phyloP scores from a whole-genome alignment of 2,113 vertebrate genomes.

The Spea bombifrons region DNA sequence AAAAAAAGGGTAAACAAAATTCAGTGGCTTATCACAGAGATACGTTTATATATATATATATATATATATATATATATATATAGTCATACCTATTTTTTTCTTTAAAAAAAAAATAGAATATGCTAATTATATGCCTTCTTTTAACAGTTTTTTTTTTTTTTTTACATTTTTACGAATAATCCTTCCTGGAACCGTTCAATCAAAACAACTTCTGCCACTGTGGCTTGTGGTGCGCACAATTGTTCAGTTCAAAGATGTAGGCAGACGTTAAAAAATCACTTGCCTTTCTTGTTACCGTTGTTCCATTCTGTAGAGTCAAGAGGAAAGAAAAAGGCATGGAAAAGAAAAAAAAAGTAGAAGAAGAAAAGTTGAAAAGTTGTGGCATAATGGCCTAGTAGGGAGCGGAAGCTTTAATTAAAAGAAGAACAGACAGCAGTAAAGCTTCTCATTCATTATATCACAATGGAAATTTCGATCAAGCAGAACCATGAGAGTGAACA shows the following conservation, averaged over 20 bases:
- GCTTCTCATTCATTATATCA: conserved; percentile 71
- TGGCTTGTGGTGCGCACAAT: conserved; percentile 11
- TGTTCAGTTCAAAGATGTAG: conserved; percentile 35
- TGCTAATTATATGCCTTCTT: neutral
- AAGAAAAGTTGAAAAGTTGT: conserved; percentile 60
- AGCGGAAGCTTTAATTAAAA: conserved; percentile 81
- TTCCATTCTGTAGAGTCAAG: conserved; percentile 21
- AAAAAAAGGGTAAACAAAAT: no score
- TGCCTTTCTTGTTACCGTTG: conserved; percentile 19
- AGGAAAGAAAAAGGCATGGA: conserved; percentile 27
- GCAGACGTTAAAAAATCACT: conserved; percentile 9
- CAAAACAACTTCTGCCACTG: conserved; percentile 11
- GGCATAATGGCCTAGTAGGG: conserved; percentile 62
- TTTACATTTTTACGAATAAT: neutral
- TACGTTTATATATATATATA: no score
- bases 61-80: no score
- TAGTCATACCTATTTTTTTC: no score
- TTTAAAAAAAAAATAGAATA: no score
- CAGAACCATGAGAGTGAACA: conserved; percentile 69
- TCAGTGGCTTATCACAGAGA: no score
- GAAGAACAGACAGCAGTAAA: conserved; percentile 67
- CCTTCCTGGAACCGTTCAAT: conserved; percentile 23
- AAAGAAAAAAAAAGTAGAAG: conserved; percentile 59
- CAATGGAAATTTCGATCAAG: conserved; percentile 73
- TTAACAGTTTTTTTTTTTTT: neutral